Conservation (phyloP, 2,797 vertebrate species). For the Psittacula derbiana region DNA sequence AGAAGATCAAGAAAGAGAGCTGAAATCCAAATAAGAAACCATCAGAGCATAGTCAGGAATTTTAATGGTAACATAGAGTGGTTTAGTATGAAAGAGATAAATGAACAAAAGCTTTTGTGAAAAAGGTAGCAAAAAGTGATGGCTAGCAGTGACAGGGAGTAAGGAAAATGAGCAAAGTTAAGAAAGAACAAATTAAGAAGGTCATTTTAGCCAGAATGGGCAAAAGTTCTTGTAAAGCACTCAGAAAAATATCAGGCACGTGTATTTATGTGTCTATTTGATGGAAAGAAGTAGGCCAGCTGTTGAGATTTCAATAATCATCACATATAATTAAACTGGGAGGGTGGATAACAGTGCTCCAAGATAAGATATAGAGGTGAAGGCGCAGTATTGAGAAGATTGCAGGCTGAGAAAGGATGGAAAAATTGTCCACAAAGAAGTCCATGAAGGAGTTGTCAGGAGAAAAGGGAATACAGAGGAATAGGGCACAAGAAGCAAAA, state of each 20-base stretch:
- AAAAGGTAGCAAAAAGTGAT: background rate
- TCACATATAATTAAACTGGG: background rate
- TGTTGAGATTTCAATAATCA: background rate
- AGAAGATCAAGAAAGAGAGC: background rate
- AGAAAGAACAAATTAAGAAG: background rate
- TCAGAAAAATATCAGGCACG: background rate
- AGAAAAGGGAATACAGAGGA: background rate
- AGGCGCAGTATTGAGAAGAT: background rate
- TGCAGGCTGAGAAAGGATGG: background rate
- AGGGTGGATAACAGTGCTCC: background rate
- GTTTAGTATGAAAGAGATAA: background rate
- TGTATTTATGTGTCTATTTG: rapidly evolving
- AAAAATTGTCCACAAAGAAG: background rate
- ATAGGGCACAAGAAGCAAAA: background rate
- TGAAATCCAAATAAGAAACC: background rate
- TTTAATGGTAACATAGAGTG: background rate
- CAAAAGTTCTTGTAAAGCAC: background rate
- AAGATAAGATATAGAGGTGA: background rate
- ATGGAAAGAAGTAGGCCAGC: background rate
- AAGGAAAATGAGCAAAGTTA: background rate
- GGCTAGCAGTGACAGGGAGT: background rate
- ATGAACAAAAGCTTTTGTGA: background rate
- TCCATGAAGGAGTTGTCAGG: background rate
- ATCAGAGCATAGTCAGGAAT: background rate
- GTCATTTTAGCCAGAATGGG: background rate